These are phyloP conservation scores for Periophthalmus modestus DNA, from an alignment of 2,113 vertebrate species.

Conservation along the genomic window DNA sequence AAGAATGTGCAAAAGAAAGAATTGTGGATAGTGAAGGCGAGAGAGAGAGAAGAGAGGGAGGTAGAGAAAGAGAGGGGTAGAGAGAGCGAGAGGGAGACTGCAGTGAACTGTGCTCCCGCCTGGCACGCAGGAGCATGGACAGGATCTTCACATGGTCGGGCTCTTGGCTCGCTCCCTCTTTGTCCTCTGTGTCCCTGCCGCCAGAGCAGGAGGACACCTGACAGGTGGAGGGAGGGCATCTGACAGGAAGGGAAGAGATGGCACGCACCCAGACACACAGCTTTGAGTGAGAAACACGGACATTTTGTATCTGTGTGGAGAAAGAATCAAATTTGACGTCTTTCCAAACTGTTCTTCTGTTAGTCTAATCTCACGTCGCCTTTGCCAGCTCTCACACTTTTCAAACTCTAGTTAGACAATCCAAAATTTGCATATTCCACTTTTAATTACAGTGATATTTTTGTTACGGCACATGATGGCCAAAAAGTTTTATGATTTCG, in stretches of 20 bases:
- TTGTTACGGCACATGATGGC: constrained; percentile 16
- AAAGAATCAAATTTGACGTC: constrained; percentile 29
- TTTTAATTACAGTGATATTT: constrained; percentile 11
- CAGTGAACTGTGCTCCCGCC: constrained; percentile 62
- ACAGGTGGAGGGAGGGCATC: constrained; percentile 63
- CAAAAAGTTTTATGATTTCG: background rate
- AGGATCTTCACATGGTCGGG: constrained; percentile 55
- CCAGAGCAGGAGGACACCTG: constrained; percentile 70
- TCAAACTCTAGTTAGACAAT: constrained; percentile 9
- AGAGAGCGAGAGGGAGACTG: constrained; percentile 20
- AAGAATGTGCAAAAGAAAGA: too few relatives aligned
- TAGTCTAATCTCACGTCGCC: constrained; percentile 7
- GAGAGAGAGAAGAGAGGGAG: background rate
- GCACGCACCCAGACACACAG: constrained; percentile 55
- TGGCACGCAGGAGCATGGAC: constrained; percentile 59
- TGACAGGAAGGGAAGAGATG: constrained; percentile 39
- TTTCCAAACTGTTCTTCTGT: constrained; percentile 14
- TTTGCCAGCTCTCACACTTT: constrained; percentile 11
- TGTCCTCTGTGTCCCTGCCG: constrained; percentile 28
- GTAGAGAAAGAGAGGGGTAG: too few relatives aligned
- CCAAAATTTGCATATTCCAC: constrained; percentile 13
- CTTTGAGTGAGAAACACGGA: constrained; percentile 49
- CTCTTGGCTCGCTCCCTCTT: background rate
- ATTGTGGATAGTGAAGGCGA: background rate
- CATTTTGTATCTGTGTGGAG: constrained; percentile 17